These are phyloP conservation scores for Plutella xylostella DNA, from an alignment of 2,888 invertebrate species.

Conservation along the genomic window DNA sequence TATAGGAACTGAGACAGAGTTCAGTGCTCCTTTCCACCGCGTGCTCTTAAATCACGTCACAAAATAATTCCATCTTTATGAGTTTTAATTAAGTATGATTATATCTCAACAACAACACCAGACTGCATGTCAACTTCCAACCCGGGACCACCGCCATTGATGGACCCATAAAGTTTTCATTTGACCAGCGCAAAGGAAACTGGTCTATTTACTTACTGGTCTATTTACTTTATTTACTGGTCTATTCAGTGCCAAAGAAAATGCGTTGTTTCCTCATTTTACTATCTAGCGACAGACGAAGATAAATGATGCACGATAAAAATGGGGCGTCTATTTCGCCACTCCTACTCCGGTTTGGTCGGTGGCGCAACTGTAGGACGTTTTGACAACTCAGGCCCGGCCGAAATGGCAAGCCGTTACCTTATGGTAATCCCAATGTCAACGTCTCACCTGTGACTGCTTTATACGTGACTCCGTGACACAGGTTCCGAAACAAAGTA, in stretches of 20 bases:
- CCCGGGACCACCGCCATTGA: too few relatives aligned
- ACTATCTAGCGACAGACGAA: constrained; percentile 12
- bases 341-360: constrained; percentile 24
- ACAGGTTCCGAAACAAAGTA: background rate
- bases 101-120: too few relatives aligned
- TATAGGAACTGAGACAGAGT: background rate
- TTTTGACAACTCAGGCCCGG: constrained; percentile 38
- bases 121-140: too few relatives aligned
- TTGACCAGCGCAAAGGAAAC: too few relatives aligned
- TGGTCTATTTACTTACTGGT: too few relatives aligned
- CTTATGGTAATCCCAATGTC: constrained; percentile 24
- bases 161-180: too few relatives aligned
- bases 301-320: constrained; percentile 26
- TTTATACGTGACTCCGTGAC: background rate
- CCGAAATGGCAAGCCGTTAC: constrained; percentile 23
- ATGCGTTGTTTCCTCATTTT: too few relatives aligned
- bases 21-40: background rate
- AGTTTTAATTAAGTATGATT: too few relatives aligned
- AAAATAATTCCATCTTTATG: too few relatives aligned
- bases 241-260: too few relatives aligned
- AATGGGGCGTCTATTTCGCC: constrained; percentile 32
- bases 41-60: too few relatives aligned
- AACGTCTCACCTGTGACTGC: constrained; percentile 22
- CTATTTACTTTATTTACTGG: too few relatives aligned
- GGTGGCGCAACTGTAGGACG: constrained; percentile 30